Conservation (phyloP, 2,888 invertebrate species). For the Pilophorus perplexus region DNA sequence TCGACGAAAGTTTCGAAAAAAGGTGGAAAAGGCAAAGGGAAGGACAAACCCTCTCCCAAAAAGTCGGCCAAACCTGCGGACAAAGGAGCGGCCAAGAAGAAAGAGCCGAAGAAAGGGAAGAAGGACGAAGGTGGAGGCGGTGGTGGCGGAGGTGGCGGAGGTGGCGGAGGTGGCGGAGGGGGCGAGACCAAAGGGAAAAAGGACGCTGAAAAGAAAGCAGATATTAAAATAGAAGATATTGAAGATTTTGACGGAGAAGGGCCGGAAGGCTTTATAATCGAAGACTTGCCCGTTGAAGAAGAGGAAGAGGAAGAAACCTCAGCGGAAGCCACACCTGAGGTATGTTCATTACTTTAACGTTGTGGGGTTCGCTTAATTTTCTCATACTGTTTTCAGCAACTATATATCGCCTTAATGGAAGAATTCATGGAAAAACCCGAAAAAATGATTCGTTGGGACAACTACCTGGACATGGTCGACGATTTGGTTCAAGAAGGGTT, state of each 20-base stretch:
- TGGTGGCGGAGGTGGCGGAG: constrained; percentile 4
- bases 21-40: constrained; percentile 14
- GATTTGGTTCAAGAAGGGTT: constrained; percentile 61
- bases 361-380: neutral
- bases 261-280: constrained; percentile 10
- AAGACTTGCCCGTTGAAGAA: constrained; percentile 30
- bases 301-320: constrained; percentile 26
- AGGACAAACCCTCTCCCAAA: no score
- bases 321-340: constrained; percentile 25
- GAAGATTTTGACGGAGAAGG: constrained; percentile 26
- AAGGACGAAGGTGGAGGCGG: no score
- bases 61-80: neutral
- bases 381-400: constrained; percentile 14
- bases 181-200: no score
- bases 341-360: neutral
- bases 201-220: constrained; percentile 5
- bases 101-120: constrained; percentile 21
- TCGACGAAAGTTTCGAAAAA: constrained; percentile 20
- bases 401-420: constrained; percentile 35
- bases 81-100: neutral
- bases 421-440: constrained; percentile 53
- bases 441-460: constrained; percentile 56
- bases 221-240: constrained; percentile 25
- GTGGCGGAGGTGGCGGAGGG: no score
- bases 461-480: constrained; percentile 66